Base-by-base conservation (phyloP, 2,888 invertebrate species). In the Tridacna gigas region DNA sequence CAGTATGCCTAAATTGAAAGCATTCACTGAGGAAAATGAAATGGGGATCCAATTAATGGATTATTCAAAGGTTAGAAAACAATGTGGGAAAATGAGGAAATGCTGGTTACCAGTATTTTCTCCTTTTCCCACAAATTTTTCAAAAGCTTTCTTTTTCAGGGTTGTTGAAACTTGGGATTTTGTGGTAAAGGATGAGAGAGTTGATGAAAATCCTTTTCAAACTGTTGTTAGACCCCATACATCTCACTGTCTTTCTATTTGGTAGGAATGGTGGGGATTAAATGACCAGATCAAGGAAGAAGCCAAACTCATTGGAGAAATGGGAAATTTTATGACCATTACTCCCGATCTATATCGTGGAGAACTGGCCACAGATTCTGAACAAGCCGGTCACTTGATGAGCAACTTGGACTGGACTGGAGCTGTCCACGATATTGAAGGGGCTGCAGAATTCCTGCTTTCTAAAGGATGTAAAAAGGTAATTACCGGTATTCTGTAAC, bases 241-340 rank as follows among this genome's bases (percentile, higher is more conserved):
- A n/a, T n/a, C n/a, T n/a, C n/a, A n/a, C 37, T 4, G 7, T 37
- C 7, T 37, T 37, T 7, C 37, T 37, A 37, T 37, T 37, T 77
- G 80, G 20, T 90, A 93, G 84, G 93, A 92, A 84, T 93, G 93
- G 93, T 94, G 93, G 93, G 93, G 93, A 7, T 73, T 93, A 80
- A 94, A 93, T 86, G 85, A 92, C 7, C 92, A 93, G 82, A 91
- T 92, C 37, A 84, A 91, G 73, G 80, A 89, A 12, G 86, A 89
- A 73, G 92, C 91, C 11, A 83, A 84, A 37, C 77, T 89, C 22
- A 81, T 93, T 37, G 86, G 84, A 37, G 77, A 88, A 51, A 76
- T 79, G 69, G 89, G 91, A 25, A 82, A 89, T 74, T 90, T 92
- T 80, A 86, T 91, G 13, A 91, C 91, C n/a, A 74, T 93, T 11